Evolutionary conservation across 2,888 invertebrate genomes (phyloP).

Genomic region (Syritta pipiens): DNA sequence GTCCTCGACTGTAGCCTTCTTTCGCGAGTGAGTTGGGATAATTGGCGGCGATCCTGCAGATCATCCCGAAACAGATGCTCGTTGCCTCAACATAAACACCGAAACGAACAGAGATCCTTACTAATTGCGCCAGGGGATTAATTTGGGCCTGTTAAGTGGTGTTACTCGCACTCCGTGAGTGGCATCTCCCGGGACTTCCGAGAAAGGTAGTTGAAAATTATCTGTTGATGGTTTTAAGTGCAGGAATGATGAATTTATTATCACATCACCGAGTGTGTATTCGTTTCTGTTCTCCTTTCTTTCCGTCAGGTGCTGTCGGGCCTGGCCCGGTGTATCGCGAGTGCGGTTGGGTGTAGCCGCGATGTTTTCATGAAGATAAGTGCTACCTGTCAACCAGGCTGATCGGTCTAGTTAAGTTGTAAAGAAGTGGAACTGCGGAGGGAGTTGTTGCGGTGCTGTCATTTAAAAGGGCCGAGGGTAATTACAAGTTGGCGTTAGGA

Average conservation of each 20-base stretch:
- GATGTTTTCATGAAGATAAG: constrained; percentile 65
- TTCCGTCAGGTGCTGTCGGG: constrained; percentile 53
- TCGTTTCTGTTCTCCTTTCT: background rate
- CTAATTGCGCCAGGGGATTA: constrained; percentile 55
- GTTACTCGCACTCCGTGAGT: constrained; percentile 60
- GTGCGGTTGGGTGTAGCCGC: constrained; percentile 52
- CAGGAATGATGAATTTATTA: constrained; percentile 68
- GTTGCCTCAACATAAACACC: constrained; percentile 48
- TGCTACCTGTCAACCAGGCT: constrained; percentile 60
- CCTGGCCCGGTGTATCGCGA: constrained; percentile 46
- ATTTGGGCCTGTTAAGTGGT: constrained; percentile 65
- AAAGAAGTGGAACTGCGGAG: constrained; percentile 34
- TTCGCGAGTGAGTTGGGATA: constrained; percentile 27
- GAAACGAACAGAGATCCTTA: constrained; percentile 39
- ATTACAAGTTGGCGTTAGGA: constrained; percentile 56
- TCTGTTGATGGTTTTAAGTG: constrained; percentile 69
- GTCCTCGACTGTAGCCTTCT: constrained; percentile 26
- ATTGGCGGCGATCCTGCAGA: constrained; percentile 54
- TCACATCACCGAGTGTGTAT: constrained; percentile 52
- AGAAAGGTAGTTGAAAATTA: constrained; percentile 69
- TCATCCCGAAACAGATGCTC: constrained; percentile 61
- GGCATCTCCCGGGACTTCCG: constrained; percentile 53
- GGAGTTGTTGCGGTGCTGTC: constrained; percentile 18
- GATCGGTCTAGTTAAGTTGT: constrained; percentile 67
- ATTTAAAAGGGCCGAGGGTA: constrained; percentile 43